Conservation (phyloP, 2,113 vertebrate genomes). For the Onychostruthus taczanowskii region DNA sequence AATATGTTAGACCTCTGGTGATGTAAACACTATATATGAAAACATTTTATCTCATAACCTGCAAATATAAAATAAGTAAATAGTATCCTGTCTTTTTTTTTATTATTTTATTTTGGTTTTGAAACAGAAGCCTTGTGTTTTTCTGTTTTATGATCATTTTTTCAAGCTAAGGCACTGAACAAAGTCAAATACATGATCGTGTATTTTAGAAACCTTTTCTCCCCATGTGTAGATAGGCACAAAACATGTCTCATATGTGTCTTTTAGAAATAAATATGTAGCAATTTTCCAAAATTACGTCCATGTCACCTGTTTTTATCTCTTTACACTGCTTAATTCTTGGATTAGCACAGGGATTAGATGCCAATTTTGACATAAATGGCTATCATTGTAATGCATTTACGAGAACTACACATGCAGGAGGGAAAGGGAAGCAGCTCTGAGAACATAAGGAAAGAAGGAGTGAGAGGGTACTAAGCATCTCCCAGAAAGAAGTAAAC, state of each 20-base stretch:
- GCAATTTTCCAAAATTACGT: neutral
- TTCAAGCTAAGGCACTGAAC: neutral
- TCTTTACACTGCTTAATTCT: neutral
- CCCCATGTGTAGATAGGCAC: neutral
- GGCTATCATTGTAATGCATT: neutral
- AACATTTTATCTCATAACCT: neutral
- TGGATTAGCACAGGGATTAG: neutral
- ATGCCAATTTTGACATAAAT: neutral
- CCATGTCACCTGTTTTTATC: neutral
- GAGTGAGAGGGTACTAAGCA: neutral
- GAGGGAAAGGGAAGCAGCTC: neutral
- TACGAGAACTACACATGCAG: neutral
- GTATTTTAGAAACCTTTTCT: neutral
- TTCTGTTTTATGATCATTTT: neutral
- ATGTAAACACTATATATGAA: neutral
- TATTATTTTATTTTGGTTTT: neutral
- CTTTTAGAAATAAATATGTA: neutral
- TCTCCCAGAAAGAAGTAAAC: neutral
- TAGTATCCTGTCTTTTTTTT: neutral
- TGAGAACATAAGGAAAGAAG: neutral
- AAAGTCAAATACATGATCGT: neutral
- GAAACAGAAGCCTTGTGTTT: neutral
- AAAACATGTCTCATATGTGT: fast-evolving
- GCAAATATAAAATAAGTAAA: neutral
- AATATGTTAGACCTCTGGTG: neutral